phyloP scores from a whole-genome alignment of 92 coral and sea anemone genomes.

The Umimayanthus kanabou region DNA sequence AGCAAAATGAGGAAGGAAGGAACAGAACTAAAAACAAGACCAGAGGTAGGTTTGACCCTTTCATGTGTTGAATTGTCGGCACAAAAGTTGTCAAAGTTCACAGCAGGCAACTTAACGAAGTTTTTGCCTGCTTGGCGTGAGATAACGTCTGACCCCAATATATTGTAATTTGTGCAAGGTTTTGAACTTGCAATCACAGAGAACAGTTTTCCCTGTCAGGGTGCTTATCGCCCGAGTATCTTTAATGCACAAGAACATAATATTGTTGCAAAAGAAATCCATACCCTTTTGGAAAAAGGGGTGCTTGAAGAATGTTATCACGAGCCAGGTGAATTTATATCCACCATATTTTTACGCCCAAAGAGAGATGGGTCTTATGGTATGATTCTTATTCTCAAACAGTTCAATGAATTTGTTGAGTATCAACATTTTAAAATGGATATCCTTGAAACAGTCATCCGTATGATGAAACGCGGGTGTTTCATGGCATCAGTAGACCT shows the following conservation, averaged over 20 bases:
- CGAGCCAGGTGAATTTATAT: neutral
- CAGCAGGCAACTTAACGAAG: neutral
- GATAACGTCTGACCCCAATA: neutral
- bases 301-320: neutral
- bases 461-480: neutral
- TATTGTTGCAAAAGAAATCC: neutral
- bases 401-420: neutral
- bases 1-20: neutral
- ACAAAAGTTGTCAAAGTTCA: neutral
- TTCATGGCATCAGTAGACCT: slow-evolving; percentile 6
- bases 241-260: neutral
- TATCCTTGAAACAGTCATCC: neutral
- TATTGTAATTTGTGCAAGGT: neutral
- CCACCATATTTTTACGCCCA: neutral
- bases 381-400: neutral
- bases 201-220: neutral
- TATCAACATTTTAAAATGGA: neutral
- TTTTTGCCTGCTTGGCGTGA: neutral
- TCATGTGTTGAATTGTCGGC: neutral
- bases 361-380: neutral
- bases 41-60: neutral
- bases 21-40: neutral
- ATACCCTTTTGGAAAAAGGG: neutral
- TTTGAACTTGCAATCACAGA: neutral
- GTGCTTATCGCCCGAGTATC: neutral